Base-by-base conservation (phyloP, 2,888 invertebrate genomes). In the Sphinx pinastri region DNA sequence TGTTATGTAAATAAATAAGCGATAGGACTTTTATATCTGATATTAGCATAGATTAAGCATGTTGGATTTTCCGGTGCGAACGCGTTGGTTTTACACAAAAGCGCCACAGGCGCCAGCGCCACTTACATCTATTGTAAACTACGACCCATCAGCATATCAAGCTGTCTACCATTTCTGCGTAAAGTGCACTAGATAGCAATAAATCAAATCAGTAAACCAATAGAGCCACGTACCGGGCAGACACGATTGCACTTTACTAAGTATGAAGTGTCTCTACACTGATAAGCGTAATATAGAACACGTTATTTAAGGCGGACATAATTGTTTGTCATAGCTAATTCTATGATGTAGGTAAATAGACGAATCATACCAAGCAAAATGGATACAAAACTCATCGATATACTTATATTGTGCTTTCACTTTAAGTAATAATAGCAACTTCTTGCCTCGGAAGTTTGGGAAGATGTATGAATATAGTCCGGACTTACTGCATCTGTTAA, bases 111-210 rank as follows among this genome's bases (percentile, higher is more conserved):
- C 74, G 71, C 73, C 76, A 78, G 79, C 77, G 80, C 77, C 84
- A 75, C 75, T 70, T 68, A 68, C 59, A 73, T 71, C 73, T 75
- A 67, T 72, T 67, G 74, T 70, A 73, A 72, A 73, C 71, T 68
- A 68, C 73, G 74, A 77, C 80, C 77, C 76, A 87, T 87, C 84
- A 81, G 84, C 85, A 85, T 87, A 87, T 84, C 83, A 79, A 81
- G 76, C 75, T 77, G 79, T 76, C 78, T 73, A 71, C 77, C 76
- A 75, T 80, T 86, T 84, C 82, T 83, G 72, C 76, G 77, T 81
- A 80, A 81, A 81, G 72, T 68, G 67, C 71, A 72, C 76, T 77
- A 84, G 84, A 83, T 84, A 80, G 76, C 68, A 70, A 89, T 89
- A 86, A 87, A 82, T 84, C 85, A 86, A 81, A 77, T 67, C 63